phyloP scores from a whole-genome alignment of 2,113 vertebrate species.

The Acanthisitta chloris region DNA sequence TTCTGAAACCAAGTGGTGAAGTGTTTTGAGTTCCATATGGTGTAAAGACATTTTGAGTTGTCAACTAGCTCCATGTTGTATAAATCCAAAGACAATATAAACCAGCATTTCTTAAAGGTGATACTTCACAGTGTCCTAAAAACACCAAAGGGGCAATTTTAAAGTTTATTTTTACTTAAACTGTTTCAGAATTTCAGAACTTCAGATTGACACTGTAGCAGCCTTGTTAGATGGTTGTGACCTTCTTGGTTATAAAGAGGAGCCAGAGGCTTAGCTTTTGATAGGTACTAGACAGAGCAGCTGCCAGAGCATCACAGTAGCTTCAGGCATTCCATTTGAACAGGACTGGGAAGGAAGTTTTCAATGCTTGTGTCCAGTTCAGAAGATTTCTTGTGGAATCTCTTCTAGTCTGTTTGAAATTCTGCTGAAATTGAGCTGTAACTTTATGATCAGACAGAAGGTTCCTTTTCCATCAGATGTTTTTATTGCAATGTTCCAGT shows the following conservation, averaged over 20 bases:
- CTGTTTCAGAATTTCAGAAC: background rate
- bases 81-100: background rate
- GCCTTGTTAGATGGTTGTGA: background rate
- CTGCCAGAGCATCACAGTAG: background rate
- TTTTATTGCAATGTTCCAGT: background rate
- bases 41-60: background rate
- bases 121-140: background rate
- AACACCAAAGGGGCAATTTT: background rate
- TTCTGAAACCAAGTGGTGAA: background rate
- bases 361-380: background rate
- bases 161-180: background rate
- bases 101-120: background rate
- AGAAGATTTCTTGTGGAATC: background rate
- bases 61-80: rapidly evolving
- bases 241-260: background rate
- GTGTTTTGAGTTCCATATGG: background rate
- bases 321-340: background rate
- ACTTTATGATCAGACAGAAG: background rate
- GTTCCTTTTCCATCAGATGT: background rate
- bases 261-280: background rate
- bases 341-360: background rate
- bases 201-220: background rate
- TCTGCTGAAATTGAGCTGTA: background rate
- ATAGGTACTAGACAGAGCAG: background rate
- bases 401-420: background rate